Evolutionary conservation across 2,113 vertebrate species (phyloP).

Genomic region (Dunckerocampus dactyliophorus): DNA sequence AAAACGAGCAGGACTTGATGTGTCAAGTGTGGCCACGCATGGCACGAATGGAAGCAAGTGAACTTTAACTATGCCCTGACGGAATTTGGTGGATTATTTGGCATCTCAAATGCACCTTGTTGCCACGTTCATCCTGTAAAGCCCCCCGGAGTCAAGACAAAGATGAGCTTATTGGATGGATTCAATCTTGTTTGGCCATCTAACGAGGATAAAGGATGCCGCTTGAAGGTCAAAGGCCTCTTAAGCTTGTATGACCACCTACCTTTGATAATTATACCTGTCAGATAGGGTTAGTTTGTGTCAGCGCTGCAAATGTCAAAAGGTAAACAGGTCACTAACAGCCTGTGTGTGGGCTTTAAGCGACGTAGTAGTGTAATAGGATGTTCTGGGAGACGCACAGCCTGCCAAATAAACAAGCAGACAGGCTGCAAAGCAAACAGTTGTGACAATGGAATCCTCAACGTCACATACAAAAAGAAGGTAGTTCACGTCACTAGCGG

Average conservation of each 20-base stretch:
- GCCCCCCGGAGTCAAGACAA: constrained; percentile 28
- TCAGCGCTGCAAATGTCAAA: constrained; percentile 49
- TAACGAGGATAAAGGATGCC: constrained; percentile 27
- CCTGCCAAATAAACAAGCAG: constrained; percentile 39
- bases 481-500: constrained; percentile 53
- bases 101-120: not conserved
- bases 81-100: constrained; percentile 1
- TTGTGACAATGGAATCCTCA: constrained; percentile 54
- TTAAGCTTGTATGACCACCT: constrained; percentile 48
- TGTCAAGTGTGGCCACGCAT: not conserved
- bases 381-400: constrained; percentile 23
- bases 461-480: constrained; percentile 35
- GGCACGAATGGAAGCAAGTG: not conserved
- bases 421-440: constrained; percentile 25
- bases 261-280: constrained; percentile 45
- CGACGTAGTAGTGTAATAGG: constrained; percentile 27
- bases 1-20: not conserved
- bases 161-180: constrained; percentile 36
- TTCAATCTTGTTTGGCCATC: constrained; percentile 36
- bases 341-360: not conserved
- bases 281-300: constrained; percentile 31
- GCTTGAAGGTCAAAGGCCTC: constrained; percentile 42
- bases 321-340: constrained; percentile 48
- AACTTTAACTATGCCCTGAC: constrained; percentile 6
- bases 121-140: constrained; percentile 13